Evolutionary conservation across 2,797 vertebrate species (phyloP).

Genomic region (Salmo trutta): DNA sequence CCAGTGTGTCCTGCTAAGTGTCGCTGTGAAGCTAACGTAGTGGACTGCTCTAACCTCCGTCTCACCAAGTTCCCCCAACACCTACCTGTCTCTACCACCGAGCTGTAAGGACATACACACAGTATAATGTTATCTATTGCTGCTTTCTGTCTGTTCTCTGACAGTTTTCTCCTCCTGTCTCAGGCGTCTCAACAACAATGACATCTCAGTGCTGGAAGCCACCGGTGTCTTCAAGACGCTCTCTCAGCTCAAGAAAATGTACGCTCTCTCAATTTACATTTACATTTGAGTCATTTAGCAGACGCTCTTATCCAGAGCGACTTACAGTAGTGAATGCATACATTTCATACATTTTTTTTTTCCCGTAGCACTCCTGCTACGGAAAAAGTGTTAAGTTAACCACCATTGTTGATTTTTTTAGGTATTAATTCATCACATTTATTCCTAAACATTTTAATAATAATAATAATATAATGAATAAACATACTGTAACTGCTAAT

Average conservation of each 20-base stretch:
- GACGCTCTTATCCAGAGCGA: too few species aligned
- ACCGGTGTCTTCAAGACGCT: constrained; percentile 92
- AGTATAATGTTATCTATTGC: neutral
- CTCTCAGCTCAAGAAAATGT: constrained; percentile 94
- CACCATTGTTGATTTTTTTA: too few species aligned
- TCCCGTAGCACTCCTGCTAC: too few species aligned
- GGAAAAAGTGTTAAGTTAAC: too few species aligned
- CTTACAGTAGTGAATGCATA: too few species aligned
- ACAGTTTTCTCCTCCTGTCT: constrained; percentile 34
- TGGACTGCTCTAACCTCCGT: constrained; percentile 92
- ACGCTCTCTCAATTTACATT: constrained; percentile 51
- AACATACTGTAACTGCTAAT: too few species aligned
- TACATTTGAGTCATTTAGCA: too few species aligned
- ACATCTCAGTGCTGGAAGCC: constrained; percentile 90
- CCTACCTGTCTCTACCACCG: constrained; percentile 85
- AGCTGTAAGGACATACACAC: constrained; percentile 82
- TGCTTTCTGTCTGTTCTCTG: constrained; percentile 10
- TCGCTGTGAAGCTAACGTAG: constrained; percentile 90
- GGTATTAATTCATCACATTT: too few species aligned
- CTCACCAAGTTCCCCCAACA: constrained; percentile 92
- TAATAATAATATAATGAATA: too few species aligned
- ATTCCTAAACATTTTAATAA: too few species aligned
- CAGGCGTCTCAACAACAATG: constrained; percentile 96
- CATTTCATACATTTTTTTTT: too few species aligned
- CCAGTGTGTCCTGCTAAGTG: constrained; percentile 91